A percentile compares a stretch with the other conserved stretches of the same genome.
phyloP scores from a whole-genome alignment of 2,888 invertebrate genomes.

The Zaprionus bogoriensis region DNA sequence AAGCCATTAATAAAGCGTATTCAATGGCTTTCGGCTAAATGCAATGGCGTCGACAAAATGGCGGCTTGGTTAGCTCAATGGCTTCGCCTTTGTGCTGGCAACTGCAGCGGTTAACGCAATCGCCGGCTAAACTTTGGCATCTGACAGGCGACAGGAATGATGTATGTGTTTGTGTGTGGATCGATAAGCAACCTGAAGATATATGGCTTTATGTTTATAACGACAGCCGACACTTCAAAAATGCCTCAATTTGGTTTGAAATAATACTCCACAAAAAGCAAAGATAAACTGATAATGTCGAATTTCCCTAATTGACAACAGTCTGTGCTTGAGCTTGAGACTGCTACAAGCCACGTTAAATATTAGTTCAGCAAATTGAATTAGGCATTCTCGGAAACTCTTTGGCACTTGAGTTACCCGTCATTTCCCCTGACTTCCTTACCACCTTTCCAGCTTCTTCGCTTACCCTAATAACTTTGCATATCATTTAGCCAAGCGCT shows the following conservation, averaged over 20 bases:
- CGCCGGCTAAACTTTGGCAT: slow-evolving; percentile 23
- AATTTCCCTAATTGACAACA: neutral
- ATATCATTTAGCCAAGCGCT: slow-evolving; percentile 29
- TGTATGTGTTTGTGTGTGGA: slow-evolving; percentile 7
- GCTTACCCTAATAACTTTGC: slow-evolving; percentile 35
- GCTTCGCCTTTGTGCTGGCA: slow-evolving; percentile 27
- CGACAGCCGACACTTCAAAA: no score
- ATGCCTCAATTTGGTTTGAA: no score
- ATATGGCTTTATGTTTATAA: neutral
- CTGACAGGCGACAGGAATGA: slow-evolving; percentile 27
- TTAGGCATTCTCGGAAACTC: slow-evolving; percentile 32
- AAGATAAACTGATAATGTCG: neutral
- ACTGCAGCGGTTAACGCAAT: slow-evolving; percentile 22
- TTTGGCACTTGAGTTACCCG: slow-evolving; percentile 1
- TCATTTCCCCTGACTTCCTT: neutral
- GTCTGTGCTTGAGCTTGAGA: neutral
- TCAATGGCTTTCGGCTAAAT: slow-evolving; percentile 53
- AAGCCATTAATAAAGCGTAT: slow-evolving; percentile 69
- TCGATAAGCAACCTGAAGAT: slow-evolving; percentile 11
- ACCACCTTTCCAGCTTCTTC: no score
- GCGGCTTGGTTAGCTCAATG: slow-evolving; percentile 10
- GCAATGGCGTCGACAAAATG: slow-evolving; percentile 39
- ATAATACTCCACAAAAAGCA: no score
- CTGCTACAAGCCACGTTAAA: slow-evolving; percentile 6
- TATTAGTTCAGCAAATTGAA: slow-evolving; percentile 48